phyloP scores from a whole-genome alignment of 2,888 invertebrate genomes.

The Eilema griseolum region DNA sequence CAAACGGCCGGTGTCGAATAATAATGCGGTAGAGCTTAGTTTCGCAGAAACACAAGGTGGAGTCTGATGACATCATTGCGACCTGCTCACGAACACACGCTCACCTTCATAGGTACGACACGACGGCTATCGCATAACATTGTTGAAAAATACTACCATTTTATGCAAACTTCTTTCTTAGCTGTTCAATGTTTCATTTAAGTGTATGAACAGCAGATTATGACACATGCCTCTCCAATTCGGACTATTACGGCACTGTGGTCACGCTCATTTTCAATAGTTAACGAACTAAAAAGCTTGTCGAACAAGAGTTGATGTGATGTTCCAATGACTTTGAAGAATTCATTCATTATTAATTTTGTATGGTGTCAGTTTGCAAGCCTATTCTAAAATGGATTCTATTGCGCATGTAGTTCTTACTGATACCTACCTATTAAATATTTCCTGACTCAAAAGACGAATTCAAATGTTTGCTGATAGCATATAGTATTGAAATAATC shows the following conservation, averaged over 20 bases:
- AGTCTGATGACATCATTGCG: constrained; percentile 78
- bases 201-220: constrained; percentile 46
- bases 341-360: constrained; percentile 24
- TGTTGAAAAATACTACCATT: constrained; percentile 40
- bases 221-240: constrained; percentile 56
- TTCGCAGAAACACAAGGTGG: constrained; percentile 80
- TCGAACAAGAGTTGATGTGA: constrained; percentile 51
- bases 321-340: constrained; percentile 46
- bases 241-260: constrained; percentile 50
- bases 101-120: constrained; percentile 68
- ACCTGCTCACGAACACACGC: constrained; percentile 64
- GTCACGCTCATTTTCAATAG: constrained; percentile 78
- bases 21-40: constrained; percentile 73
- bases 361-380: constrained; percentile 11
- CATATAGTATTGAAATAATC: constrained; percentile 2
- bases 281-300: constrained; percentile 65
- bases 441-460: neutral
- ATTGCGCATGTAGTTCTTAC: constrained; percentile 4
- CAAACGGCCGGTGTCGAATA: constrained; percentile 69
- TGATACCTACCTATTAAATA: neutral
- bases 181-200: constrained; percentile 34
- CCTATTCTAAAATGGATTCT: constrained; percentile 3
- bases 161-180: constrained; percentile 36
- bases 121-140: constrained; percentile 49
- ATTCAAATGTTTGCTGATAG: neutral